Conservation (phyloP, 2,888 invertebrate genomes). For the Trimorus sp. region DNA sequence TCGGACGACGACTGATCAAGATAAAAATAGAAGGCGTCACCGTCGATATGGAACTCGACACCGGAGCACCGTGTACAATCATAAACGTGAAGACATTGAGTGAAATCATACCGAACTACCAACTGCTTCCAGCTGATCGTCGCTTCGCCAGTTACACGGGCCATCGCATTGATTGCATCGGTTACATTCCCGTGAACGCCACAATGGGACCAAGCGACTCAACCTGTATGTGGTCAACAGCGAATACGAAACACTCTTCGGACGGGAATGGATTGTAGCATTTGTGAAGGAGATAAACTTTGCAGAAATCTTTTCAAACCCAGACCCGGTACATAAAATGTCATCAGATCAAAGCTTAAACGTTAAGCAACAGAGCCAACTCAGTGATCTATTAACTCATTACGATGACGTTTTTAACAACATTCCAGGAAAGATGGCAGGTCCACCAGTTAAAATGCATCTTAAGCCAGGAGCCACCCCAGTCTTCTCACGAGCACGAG, state of each 20-base stretch:
- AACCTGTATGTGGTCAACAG: conserved; percentile 32
- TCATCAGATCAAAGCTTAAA: background rate
- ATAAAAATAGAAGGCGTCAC: conserved; percentile 34
- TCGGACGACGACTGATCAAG: conserved; percentile 26
- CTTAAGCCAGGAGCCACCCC: conserved; percentile 25
- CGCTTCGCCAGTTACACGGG: conserved; percentile 52
- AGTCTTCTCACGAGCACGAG: conserved; percentile 26
- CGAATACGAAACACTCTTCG: conserved; percentile 31
- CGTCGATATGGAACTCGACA: too few relatives aligned
- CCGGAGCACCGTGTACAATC: conserved; percentile 13
- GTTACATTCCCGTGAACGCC: conserved; percentile 19
- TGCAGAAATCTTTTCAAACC: background rate
- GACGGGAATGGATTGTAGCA: conserved; percentile 33
- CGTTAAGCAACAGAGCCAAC: background rate
- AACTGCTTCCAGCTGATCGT: conserved; percentile 22
- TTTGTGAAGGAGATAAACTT: conserved; percentile 30
- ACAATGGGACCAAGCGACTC: conserved; percentile 29
- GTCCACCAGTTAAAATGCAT: conserved; percentile 17
- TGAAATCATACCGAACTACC: conserved; percentile 3
- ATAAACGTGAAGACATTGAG: conserved; percentile 16
- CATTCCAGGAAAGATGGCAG: conserved; percentile 28
- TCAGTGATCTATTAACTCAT: background rate
- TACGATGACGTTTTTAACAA: conserved; percentile 1
- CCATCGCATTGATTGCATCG: conserved; percentile 41
- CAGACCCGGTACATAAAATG: too few relatives aligned